Conservation (phyloP, 2,888 invertebrate genomes). For the Tiphia femorata region DNA sequence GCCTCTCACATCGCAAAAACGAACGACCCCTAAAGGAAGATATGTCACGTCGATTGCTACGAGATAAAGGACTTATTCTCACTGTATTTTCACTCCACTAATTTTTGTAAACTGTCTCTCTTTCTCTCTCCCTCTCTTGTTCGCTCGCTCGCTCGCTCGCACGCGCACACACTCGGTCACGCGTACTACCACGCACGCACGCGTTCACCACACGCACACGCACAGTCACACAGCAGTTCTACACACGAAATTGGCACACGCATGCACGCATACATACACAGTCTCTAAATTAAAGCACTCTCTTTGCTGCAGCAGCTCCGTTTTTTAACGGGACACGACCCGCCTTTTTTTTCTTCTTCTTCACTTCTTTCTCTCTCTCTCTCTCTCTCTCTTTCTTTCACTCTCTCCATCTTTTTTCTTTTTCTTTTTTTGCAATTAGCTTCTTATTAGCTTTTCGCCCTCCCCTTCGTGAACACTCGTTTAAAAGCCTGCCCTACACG, state of each 20-base stretch:
- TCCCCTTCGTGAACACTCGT: slow-evolving; percentile 43
- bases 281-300: slow-evolving; percentile 47
- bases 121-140: slow-evolving; percentile 19
- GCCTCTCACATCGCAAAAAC: no score
- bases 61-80: slow-evolving; percentile 34
- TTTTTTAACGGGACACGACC: no score
- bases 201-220: slow-evolving; percentile 18
- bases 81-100: no score
- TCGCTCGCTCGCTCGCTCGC: slow-evolving; percentile 18
- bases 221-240: no score
- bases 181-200: no score
- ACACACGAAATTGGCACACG: slow-evolving; percentile 16
- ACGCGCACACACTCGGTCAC: no score
- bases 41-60: slow-evolving; percentile 52
- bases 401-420: no score
- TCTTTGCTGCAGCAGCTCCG: no score
- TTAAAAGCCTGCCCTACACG: slow-evolving; percentile 39
- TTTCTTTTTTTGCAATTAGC: no score
- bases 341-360: no score
- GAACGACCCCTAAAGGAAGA: slow-evolving; percentile 42
- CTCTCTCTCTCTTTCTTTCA: slow-evolving; percentile 4
- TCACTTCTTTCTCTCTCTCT: not conserved
- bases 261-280: slow-evolving; percentile 22
- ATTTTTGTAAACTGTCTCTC: no score
- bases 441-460: no score